Base-by-base conservation (phyloP, 2,888 invertebrate genomes). In the Hirudinaria manillensis region DNA sequence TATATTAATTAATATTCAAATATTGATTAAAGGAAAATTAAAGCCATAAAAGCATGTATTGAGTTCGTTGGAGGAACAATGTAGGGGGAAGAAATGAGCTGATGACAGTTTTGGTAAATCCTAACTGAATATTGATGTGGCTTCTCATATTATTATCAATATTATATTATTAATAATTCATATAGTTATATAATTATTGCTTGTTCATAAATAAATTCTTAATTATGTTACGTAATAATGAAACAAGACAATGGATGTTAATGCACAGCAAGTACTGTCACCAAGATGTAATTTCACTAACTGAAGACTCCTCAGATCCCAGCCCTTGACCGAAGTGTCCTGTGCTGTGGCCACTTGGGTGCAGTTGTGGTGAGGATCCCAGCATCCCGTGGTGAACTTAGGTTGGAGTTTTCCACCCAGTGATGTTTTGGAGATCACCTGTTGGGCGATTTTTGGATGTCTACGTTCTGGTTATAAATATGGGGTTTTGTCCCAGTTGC, bases 351-450 rank as follows among this genome's bases (percentile, higher is more conserved):
- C 91, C 82, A 98, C 90, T 86, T 93, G 92, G 77, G 90, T 89
- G 80, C 91, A 91, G 80, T 91, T 91, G 83, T 94, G 93, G 83
- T 97, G 95, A 16, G 96, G 95, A 85, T 94, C 94, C 96, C 97
- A 98, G 85, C 93, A 92, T 13, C 94, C 94, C 72, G 89, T 90
- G 0, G 91, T 91, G 82, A 93, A 91, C 83, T 91, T 91, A 51
- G 91, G 90, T 79, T 91, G 89, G 78, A 91, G 90, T 85, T 91
- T 90, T 1, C 89, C 89, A 80, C 89, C 89, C 66, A 90, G 85
- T 34, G 80, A 80, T 21, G 82, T 79, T 21, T 82, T 80, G 70
- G 81, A 81, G 45, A 73, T 27, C 53, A 77, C 21, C 72, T 75
- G 71, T 24, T 34, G 3, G 4, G n/a, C 21, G 55, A 4, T n/a